Percentiles rank a stretch among this genome's conserved stretches.
phyloP scores from a whole-genome alignment of 1,140 invertebrate species.

The Drosophila novamexicana region DNA sequence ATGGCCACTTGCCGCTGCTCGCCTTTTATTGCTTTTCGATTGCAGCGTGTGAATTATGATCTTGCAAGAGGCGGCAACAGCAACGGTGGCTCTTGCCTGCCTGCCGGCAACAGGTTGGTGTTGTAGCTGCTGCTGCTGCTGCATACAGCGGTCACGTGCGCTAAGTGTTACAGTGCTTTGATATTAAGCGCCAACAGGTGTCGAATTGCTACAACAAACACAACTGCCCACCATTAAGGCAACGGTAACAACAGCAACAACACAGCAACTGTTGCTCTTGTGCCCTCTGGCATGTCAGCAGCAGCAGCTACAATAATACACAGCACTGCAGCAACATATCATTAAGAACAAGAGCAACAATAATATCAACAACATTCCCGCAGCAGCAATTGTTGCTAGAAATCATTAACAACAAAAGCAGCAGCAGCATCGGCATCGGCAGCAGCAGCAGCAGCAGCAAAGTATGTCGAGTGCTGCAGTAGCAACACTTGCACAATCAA shows the following conservation, averaged over 20 bases:
- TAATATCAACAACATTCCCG: conserved; percentile 16
- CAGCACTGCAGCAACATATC: conserved; percentile 27
- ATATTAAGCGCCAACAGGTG: conserved; percentile 47
- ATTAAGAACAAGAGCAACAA: conserved; percentile 35
- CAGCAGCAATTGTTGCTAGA: too few relatives aligned
- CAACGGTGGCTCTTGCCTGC: conserved; percentile 33
- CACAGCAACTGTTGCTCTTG: conserved; percentile 4
- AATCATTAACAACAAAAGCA: too few relatives aligned
- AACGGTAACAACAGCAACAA: neutral
- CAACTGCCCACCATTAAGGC: neutral
- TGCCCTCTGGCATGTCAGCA: conserved; percentile 21
- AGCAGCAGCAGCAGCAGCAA: conserved; percentile 25
- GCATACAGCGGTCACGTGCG: conserved; percentile 56
- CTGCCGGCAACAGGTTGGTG: conserved; percentile 35
- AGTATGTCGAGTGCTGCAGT: conserved; percentile 48
- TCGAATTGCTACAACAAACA: conserved; percentile 16
- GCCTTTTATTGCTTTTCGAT: conserved; percentile 43
- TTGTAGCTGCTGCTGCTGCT: conserved; percentile 18
- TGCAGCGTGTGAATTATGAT: conserved; percentile 68
- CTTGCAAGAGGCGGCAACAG: conserved; percentile 36
- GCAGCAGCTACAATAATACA: conserved; percentile 30
- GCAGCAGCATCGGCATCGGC: too few relatives aligned
- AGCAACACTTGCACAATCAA: conserved; percentile 45
- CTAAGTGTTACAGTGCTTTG: conserved; percentile 28
- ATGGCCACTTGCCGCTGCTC: conserved; percentile 24